These are phyloP conservation scores for Melanaphis sacchari DNA, from an alignment of 1,140 invertebrate genomes.

Conservation along the genomic window DNA sequence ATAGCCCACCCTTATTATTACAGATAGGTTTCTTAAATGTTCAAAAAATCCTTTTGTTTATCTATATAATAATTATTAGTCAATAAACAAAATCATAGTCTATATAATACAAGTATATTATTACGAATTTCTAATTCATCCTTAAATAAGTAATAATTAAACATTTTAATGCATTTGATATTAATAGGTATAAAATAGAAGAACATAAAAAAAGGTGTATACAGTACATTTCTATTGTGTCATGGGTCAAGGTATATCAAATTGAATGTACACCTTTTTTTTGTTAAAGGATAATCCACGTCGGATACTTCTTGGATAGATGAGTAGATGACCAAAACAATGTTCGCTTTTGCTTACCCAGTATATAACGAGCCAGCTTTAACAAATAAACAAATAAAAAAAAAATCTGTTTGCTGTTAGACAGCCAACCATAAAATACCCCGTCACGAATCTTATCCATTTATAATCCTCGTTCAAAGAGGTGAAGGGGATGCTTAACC, in stretches of 20 bases:
- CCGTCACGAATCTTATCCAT: background rate
- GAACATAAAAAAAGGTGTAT: background rate
- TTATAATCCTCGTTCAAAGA: background rate
- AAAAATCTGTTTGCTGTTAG: constrained; percentile 13
- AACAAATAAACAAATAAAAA: background rate
- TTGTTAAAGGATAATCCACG: background rate
- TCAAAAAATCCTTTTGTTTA: background rate
- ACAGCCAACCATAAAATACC: constrained; percentile 21
- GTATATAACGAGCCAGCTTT: background rate
- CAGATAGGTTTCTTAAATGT: too few species aligned
- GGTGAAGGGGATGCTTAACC: background rate
- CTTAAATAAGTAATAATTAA: background rate
- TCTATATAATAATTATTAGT: background rate
- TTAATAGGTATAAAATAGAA: background rate
- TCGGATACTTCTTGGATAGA: background rate
- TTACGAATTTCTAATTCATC: background rate
- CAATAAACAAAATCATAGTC: background rate
- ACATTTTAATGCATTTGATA: background rate
- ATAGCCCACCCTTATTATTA: background rate
- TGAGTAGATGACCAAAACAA: background rate
- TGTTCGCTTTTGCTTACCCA: background rate
- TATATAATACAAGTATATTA: background rate
- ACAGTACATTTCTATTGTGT: constrained; percentile 25
- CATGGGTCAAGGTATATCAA: background rate
- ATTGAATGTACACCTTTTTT: background rate